These are phyloP conservation scores for Hedya salicella DNA, from an alignment of 2,888 invertebrate species.

Conservation along the genomic window DNA sequence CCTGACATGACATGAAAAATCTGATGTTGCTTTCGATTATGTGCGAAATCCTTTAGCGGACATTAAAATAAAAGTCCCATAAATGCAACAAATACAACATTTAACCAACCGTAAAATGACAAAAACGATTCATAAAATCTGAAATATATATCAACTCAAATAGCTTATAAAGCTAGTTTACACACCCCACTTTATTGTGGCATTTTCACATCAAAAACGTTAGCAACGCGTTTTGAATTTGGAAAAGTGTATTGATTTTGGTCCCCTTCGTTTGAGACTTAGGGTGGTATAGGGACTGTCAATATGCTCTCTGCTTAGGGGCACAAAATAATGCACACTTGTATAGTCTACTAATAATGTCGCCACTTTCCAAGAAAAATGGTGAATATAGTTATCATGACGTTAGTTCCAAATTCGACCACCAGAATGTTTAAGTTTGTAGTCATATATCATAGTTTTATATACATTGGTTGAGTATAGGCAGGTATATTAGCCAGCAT, in stretches of 20 bases:
- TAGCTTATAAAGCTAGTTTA: conserved; percentile 32
- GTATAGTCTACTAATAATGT: not conserved
- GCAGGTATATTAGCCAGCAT: conserved; percentile 24
- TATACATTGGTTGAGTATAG: conserved; percentile 3
- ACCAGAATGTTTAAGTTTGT: conserved; percentile 1
- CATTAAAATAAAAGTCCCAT: not conserved
- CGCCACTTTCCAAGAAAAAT: not conserved
- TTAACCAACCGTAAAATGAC: conserved; percentile 11
- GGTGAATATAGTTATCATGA: not conserved
- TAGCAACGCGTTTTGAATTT: conserved; percentile 74
- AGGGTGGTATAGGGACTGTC: conserved; percentile 57
- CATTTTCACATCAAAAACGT: conserved; percentile 60
- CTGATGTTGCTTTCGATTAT: too few species aligned
- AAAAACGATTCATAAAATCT: conserved; percentile 30
- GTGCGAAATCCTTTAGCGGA: not conserved
- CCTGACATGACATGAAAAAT: too few species aligned
- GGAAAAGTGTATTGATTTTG: conserved; percentile 78
- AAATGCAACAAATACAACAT: not conserved
- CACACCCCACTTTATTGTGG: conserved; percentile 36
- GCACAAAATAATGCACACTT: conserved; percentile 39
- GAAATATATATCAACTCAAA: conserved; percentile 14
- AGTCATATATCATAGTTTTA: conserved; percentile 32
- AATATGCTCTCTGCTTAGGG: conserved; percentile 57
- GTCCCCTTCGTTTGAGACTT: conserved; percentile 50
- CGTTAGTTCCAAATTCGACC: conserved; percentile 12